Evolutionary conservation across 2,888 invertebrate genomes (phyloP), one percentile per base, ranked within the genome.

Genomic region (Pecten maximus): DNA sequence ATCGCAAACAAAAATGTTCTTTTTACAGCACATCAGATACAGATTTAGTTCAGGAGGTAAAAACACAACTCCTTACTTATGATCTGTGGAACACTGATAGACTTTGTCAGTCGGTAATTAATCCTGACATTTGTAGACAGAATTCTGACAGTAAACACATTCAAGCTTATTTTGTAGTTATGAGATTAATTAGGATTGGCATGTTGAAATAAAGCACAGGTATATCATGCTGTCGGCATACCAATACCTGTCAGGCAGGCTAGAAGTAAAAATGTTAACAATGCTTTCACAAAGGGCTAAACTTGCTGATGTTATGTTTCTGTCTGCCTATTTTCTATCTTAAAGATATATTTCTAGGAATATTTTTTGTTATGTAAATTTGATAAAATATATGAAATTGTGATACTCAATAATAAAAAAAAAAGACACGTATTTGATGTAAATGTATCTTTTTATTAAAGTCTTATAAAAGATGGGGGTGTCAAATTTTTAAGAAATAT

Each of bases 131-230:
- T 10, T 74, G 74, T 74, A 74, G 74, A 74, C 74, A 28, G 28
- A 2, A 74, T 74, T 74, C 74, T 74, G 74, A 74, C 74, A 10
- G 74, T 74, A 74, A 74, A 74, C 74, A 74, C 74, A 74, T 12
- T 15, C 28, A 35, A 74, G 74, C 35, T 35, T 74, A 35, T 35
- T 74, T 35, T 74, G 35, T 35, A 35, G 35, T 74, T 28, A 74
- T 28, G 74, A 74, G 74, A 74, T 74, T 74, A 74, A 74, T 74
- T 74, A 74, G 74, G 35, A 35, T 74, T 74, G 74, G 35, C 74
- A 74, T 1, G 28, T 35, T 74, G 28, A 74, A 74, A 74, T 28
- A 74, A 74, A 74, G 28, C 10, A 74, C 28, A 74, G 6, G 74
- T 35, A 74, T 74, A 54, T 54, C 19, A 23, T 54, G 23, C 54